Evolutionary conservation across 2,113 vertebrate genomes (phyloP), one percentile per base, ranked within the genome.

Genomic region (Tursiops truncatus): DNA sequence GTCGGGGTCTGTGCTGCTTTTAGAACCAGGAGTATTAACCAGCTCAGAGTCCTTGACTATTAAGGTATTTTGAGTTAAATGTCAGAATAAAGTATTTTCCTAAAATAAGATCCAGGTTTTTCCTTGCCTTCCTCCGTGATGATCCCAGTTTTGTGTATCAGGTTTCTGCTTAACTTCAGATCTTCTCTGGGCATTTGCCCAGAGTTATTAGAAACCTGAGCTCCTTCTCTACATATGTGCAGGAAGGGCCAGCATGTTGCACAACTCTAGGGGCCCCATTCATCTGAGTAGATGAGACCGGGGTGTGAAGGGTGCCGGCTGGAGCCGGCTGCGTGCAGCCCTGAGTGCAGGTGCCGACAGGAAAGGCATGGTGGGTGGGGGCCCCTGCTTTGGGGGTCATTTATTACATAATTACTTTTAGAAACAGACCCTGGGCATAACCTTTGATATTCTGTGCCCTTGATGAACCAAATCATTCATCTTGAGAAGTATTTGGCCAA

Each of bases 121-220:
- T 36, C 85, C 62, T 73, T 80, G 77, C 95, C 38, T 94, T 83
- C 82, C 53, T 97, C 33, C 18, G 38, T 68, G 86, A 63, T 89
- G 94, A 90, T 96, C 82, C 56, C 33, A 90, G 94, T 36, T 62
- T 67, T 87, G 50, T 86, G 21, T 89, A 67, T 97, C 76, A 73
- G 76, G 60, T 97, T 97, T 97, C 97, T 96, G 87, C 58, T 76
- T 79, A 89, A 89, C 80, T 90, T 96, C 53, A 94, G 83, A 94
- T 97, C 87, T 87, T 87, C 93, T 89, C 65, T 97, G 95, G 96
- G 88, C 92, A 90, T 96, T 89, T 96, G 92, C 94, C 97, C 94
- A 53, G 65, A 90, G 88, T 97, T 96, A 85, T 96, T 96, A 97
- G 97, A 97, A 98, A 97, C 70, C 94, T 33, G 94, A 97, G 97